A percentile compares a stretch with the other conserved stretches of the same genome.
These are phyloP conservation scores for Electrona antarctica DNA, from an alignment of 2,113 vertebrate species.

Conservation along the genomic window DNA sequence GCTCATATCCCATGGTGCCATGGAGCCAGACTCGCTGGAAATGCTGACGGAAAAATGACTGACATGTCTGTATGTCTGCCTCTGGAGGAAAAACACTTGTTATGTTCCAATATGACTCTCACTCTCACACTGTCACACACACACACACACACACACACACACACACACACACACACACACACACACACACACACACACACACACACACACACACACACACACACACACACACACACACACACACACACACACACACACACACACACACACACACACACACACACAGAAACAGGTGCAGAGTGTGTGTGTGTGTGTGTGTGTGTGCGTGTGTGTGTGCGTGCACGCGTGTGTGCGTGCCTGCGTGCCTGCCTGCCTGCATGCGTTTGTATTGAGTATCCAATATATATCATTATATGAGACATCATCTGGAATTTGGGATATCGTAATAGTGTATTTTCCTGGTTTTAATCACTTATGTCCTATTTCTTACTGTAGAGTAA, in stretches of 20 bases:
- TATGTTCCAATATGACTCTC: neutral
- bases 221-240: neutral
- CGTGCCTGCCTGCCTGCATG: no score
- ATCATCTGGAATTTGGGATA: no score
- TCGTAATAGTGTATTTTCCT: no score
- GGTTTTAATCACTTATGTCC: no score
- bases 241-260: neutral
- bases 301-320: no score
- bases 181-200: neutral
- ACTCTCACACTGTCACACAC: neutral
- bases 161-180: neutral
- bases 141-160: neutral
- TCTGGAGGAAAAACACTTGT: no score
- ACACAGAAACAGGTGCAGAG: neutral
- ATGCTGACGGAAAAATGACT: slow-evolving; percentile 28
- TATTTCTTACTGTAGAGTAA: no score
- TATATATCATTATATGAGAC: no score
- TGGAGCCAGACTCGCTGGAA: slow-evolving; percentile 1
- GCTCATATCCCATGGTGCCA: slow-evolving; percentile 23
- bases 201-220: no score
- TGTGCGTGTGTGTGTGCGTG: no score
- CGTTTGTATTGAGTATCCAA: no score
- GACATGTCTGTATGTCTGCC: neutral
- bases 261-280: neutral
- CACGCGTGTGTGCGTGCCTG: no score